phyloP scores from a whole-genome alignment of 53 echinoderm and acorn worm species.

The Zoroaster sp. region DNA sequence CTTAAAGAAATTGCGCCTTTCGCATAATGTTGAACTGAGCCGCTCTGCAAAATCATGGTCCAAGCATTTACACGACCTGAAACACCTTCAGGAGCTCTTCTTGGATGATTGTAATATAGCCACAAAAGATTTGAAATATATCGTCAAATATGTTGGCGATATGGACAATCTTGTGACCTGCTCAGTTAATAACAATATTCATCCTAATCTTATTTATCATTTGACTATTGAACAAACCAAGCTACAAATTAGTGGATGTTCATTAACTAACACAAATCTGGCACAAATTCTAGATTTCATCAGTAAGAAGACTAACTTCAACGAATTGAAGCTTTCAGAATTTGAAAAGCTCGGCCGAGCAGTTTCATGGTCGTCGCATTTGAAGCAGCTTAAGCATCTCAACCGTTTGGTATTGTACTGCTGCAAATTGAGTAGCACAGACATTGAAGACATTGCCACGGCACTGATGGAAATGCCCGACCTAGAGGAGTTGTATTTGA shows the following conservation, averaged over 20 bases:
- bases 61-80: neutral
- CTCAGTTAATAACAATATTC: no score
- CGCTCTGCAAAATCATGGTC: no score
- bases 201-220: neutral
- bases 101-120: neutral
- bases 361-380: neutral
- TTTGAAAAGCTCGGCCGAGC: neutral
- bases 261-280: neutral
- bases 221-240: neutral
- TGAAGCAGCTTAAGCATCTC: no score
- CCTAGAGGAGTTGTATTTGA: no score
- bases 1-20: no score
- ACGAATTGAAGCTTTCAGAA: neutral
- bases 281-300: neutral
- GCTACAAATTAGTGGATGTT: neutral
- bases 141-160: no score
- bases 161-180: no score
- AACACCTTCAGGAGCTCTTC: neutral
- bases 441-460: no score
- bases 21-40: no score
- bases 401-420: no score
- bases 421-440: no score
- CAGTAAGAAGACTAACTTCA: neutral
- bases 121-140: neutral
- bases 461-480: no score